phyloP scores from a whole-genome alignment of 2,113 vertebrate species.

The Ceuthmochares aereus region DNA sequence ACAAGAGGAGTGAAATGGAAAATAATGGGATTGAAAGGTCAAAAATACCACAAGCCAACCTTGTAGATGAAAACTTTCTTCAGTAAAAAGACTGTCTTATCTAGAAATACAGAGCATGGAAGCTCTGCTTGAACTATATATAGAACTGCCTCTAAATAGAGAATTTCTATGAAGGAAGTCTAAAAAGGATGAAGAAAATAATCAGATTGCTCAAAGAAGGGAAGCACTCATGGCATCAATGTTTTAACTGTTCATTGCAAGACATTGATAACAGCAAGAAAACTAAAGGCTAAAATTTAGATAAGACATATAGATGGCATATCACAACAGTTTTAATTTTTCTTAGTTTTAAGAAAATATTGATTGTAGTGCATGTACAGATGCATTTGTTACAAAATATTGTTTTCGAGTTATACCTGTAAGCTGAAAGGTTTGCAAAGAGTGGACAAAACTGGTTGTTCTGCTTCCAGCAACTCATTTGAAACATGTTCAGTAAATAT shows the following conservation, averaged over 20 bases:
- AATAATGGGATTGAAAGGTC: not conserved
- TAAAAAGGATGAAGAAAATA: not conserved
- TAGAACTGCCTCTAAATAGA: not conserved
- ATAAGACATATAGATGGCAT: not conserved
- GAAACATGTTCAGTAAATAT: conserved; percentile 62
- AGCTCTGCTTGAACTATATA: not conserved
- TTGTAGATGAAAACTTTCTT: not conserved
- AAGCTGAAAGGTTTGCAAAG: not conserved
- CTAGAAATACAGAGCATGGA: not conserved
- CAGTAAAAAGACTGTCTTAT: not conserved
- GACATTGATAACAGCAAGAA: not conserved
- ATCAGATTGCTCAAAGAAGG: not conserved
- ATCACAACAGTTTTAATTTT: not conserved
- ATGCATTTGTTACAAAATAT: not conserved
- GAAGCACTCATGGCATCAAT: not conserved
- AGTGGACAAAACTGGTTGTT: not conserved
- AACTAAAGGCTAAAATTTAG: not conserved
- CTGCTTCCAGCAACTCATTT: conserved; percentile 42
- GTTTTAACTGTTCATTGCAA: not conserved
- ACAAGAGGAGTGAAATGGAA: not conserved
- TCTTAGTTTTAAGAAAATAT: not conserved
- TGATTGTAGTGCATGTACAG: not conserved
- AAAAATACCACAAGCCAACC: not conserved
- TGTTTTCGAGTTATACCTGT: not conserved
- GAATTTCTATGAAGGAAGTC: not conserved